Evolutionary conservation across 2,113 vertebrate species (phyloP), one percentile per base, ranked within the genome.

Genomic region (Hydropotes inermis): DNA sequence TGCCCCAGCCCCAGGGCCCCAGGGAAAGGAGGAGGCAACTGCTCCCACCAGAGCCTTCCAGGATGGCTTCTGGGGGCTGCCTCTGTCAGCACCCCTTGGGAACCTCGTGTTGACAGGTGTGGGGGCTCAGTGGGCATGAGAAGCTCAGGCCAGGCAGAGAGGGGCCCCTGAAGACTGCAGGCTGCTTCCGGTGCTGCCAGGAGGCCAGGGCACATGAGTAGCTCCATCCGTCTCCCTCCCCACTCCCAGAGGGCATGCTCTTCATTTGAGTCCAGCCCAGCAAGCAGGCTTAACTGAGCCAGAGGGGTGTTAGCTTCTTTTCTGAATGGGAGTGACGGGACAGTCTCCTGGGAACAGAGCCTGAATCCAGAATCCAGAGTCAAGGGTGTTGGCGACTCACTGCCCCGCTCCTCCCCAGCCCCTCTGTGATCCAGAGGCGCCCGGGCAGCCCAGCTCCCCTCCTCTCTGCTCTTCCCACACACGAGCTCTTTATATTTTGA

Each of bases 231-330:
- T 21, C n/a, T 33, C 70, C 91, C 13, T 93, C 57, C 88, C 50
- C 43, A 74, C 23, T 58, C 54, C n/a, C 50, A 5, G 61, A 61
- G 9, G 74, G 12, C 58, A 25, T 11, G 85, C 16, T 84, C 87
- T 74, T 21, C 3, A 21, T 45, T 8, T 6, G 79, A 83, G 92
- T 1, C 90, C 88, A 33, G 52, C 74, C 64, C 57, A 74, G 57
- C 16, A 17, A 52, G 64, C 70, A 92, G 61, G 13, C 55, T 89
- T 52, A 60, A 93, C 36, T 43, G 58, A 85, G 87, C 87, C 64
- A 33, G 17, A 10, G 50, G 25, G 27, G 6, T 47, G 21, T 79
- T 50, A n/a, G 54, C 27, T 93, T 87, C 55, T 47, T 57, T 87
- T 54, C 30, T 27, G 30, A 79, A 50, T 23, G 21, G 28, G 57